These are phyloP conservation scores for Lepidurus arcticus DNA, from an alignment of 1,140 invertebrate genomes.

Conservation along the genomic window DNA sequence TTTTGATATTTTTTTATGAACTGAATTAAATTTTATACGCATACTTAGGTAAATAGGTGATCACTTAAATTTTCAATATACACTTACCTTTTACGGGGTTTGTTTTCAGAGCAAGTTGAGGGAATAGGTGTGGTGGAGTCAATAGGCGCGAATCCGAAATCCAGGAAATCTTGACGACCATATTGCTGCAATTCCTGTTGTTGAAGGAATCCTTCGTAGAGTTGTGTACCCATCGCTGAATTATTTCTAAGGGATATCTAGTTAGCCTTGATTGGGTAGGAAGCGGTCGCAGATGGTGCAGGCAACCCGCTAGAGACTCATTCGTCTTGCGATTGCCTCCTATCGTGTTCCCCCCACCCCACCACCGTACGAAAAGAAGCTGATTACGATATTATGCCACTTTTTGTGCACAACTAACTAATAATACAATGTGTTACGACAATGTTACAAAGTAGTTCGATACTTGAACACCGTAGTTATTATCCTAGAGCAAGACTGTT, in stretches of 20 bases:
- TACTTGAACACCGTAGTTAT: not conserved
- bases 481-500: not conserved
- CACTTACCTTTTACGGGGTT: not conserved
- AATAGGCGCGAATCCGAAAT: not conserved
- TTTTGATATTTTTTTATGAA: too few relatives aligned
- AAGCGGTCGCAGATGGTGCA: constrained; percentile 3
- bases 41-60: too few relatives aligned
- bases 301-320: not conserved
- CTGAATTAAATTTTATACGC: too few relatives aligned
- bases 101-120: not conserved
- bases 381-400: not conserved
- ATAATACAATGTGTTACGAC: not conserved
- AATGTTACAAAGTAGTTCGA: too few relatives aligned
- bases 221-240: constrained; percentile 8
- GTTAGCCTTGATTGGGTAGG: not conserved
- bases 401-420: not conserved
- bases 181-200: not conserved
- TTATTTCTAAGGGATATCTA: not conserved
- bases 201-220: constrained; percentile 4
- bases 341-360: not conserved
- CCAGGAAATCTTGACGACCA: not conserved
- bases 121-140: not conserved
- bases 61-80: not conserved
- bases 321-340: constrained; percentile 2
- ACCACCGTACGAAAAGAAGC: not conserved